Conservation (phyloP, 2,888 invertebrate genomes). For the Lycaena phlaeas region DNA sequence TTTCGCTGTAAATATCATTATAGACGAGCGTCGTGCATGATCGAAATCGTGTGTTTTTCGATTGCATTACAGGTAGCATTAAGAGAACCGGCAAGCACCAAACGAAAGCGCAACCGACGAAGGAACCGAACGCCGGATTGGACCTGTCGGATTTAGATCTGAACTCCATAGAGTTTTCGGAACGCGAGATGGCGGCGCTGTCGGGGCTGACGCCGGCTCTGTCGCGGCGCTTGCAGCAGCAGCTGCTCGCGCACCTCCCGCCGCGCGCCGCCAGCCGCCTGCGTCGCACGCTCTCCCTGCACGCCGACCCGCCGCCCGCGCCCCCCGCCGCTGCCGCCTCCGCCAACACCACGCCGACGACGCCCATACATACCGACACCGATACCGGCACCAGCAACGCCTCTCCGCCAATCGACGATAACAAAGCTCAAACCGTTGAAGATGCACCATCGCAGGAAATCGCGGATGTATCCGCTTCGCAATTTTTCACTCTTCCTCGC, state of each 20-base stretch:
- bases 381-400: no score
- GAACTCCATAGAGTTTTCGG: constrained; percentile 78
- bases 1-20: constrained; percentile 61
- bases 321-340: constrained; percentile 27
- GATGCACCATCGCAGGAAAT: constrained; percentile 9
- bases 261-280: constrained; percentile 78
- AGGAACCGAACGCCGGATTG: constrained; percentile 36
- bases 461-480: constrained; percentile 23
- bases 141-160: constrained; percentile 78
- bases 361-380: constrained; percentile 28
- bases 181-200: constrained; percentile 76
- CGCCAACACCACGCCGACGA: constrained; percentile 30
- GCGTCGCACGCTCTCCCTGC: constrained; percentile 76
- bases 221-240: constrained; percentile 80
- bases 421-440: neutral
- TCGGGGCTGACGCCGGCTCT: constrained; percentile 76
- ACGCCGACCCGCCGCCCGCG: constrained; percentile 31
- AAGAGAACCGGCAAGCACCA: constrained; percentile 53
- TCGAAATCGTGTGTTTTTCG: constrained; percentile 69
- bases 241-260: constrained; percentile 79
- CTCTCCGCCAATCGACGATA: constrained; percentile 15
- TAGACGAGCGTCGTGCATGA: constrained; percentile 68
- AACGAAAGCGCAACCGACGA: constrained; percentile 31
- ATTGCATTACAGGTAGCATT: constrained; percentile 65
- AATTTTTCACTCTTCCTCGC: constrained; percentile 46